phyloP scores from a whole-genome alignment of 2,888 invertebrate genomes.

The Pocota personata region DNA sequence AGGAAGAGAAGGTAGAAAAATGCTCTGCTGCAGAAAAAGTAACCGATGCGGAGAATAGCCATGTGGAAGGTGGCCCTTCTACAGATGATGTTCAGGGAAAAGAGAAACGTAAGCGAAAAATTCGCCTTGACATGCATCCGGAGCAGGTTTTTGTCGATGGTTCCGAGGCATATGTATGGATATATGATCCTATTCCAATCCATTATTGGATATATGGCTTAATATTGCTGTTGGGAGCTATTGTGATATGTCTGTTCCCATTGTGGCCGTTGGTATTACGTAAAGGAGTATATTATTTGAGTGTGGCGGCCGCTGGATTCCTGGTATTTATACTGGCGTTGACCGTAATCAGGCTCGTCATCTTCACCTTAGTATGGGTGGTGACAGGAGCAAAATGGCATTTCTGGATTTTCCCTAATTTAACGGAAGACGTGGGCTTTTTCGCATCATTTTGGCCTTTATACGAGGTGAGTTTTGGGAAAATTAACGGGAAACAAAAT shows the following conservation, averaged over 20 bases:
- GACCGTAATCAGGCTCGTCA: conserved; percentile 93
- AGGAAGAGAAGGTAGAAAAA: conserved; percentile 54
- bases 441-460: conserved; percentile 99
- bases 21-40: conserved; percentile 74
- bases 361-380: conserved; percentile 96
- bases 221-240: conserved; percentile 94
- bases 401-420: conserved; percentile 99
- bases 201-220: conserved; percentile 97
- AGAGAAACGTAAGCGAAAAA: conserved; percentile 92
- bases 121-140: conserved; percentile 98
- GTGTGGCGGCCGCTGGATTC: conserved; percentile 97
- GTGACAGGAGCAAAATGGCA: conserved; percentile 94
- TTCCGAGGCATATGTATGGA: conserved; percentile 98
- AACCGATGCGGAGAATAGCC: conserved; percentile 80
- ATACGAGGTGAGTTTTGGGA: conserved; percentile 87
- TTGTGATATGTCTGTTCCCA: conserved; percentile 98
- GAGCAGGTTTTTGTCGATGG: conserved; percentile 97
- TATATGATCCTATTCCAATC: conserved; percentile 97
- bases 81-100: conserved; percentile 78
- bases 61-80: conserved; percentile 20
- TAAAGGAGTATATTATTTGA: conserved; percentile 97
- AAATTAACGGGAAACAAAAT: not conserved
- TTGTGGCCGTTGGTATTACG: conserved; percentile 98
- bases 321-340: conserved; percentile 96
- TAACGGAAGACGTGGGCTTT: conserved; percentile 99